Evolutionary conservation across 2,888 invertebrate genomes (phyloP).

Genomic region (Corythucha ciliata): DNA sequence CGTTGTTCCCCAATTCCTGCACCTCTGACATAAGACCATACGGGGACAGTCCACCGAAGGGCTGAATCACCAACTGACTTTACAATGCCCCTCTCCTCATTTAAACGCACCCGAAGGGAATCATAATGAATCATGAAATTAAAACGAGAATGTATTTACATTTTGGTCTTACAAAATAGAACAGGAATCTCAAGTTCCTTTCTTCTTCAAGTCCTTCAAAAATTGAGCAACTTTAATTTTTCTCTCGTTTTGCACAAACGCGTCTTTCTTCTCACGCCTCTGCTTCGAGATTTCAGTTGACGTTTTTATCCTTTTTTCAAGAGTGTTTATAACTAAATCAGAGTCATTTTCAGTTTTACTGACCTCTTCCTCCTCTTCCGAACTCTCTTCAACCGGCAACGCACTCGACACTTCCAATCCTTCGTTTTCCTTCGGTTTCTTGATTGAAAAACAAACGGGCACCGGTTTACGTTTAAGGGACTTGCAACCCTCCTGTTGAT

Average conservation of each 20-base stretch:
- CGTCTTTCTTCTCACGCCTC: conserved; percentile 23
- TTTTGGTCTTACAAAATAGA: too few species aligned
- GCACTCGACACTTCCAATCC: conserved; percentile 59
- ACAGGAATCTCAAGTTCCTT: too few species aligned
- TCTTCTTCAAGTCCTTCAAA: conserved; percentile 28
- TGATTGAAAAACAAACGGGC: conserved; percentile 76
- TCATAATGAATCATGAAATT: too few species aligned
- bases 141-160: too few species aligned
- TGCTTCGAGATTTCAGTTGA: conserved; percentile 15
- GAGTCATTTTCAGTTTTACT: conserved; percentile 5
- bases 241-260: conserved; percentile 25
- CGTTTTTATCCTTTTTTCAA: conserved; percentile 25
- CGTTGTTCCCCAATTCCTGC: too few species aligned
- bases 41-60: too few species aligned
- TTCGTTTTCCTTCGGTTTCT: conserved; percentile 66
- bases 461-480: conserved; percentile 42
- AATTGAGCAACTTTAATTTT: conserved; percentile 30
- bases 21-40: too few species aligned
- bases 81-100: too few species aligned
- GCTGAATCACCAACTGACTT: too few species aligned
- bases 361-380: conserved; percentile 26
- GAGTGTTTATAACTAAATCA: too few species aligned
- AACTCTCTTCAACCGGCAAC: conserved; percentile 48
- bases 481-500: conserved; percentile 5
- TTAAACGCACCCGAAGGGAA: too few species aligned